These are phyloP conservation scores for Chlorodrepanis virens DNA, from an alignment of 2,113 vertebrate genomes.

Conservation along the genomic window DNA sequence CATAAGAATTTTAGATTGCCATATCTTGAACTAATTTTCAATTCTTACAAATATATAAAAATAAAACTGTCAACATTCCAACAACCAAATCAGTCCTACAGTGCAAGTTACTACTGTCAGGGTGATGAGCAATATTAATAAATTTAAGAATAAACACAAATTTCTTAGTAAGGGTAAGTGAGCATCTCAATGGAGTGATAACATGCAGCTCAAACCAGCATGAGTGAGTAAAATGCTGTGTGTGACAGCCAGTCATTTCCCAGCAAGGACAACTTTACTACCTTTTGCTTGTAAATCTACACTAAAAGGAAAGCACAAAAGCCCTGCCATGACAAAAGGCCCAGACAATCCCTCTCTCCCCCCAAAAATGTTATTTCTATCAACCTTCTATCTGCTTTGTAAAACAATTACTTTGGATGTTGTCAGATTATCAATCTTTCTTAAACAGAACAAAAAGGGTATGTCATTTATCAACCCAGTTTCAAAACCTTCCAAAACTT, in stretches of 20 bases:
- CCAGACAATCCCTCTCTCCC: background rate
- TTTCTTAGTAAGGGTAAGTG: background rate
- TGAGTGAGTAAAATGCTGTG: background rate
- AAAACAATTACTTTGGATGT: background rate
- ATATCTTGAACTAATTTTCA: background rate
- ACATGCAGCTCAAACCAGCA: background rate
- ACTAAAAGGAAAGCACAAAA: background rate
- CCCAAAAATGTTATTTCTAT: background rate
- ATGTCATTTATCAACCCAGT: background rate
- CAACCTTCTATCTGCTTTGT: background rate
- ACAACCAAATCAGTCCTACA: background rate
- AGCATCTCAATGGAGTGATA: background rate
- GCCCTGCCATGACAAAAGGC: background rate
- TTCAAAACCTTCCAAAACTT: background rate
- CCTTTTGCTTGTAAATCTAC: background rate
- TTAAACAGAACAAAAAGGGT: background rate
- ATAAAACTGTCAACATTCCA: background rate
- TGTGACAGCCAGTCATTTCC: background rate
- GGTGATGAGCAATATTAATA: background rate
- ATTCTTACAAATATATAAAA: background rate
- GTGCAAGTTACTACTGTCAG: background rate
- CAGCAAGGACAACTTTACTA: background rate
- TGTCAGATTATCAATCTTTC: background rate
- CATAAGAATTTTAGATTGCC: background rate
- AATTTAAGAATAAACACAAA: background rate